phyloP scores from a whole-genome alignment of 2,797 vertebrate species.

The Capromys pilorides region DNA sequence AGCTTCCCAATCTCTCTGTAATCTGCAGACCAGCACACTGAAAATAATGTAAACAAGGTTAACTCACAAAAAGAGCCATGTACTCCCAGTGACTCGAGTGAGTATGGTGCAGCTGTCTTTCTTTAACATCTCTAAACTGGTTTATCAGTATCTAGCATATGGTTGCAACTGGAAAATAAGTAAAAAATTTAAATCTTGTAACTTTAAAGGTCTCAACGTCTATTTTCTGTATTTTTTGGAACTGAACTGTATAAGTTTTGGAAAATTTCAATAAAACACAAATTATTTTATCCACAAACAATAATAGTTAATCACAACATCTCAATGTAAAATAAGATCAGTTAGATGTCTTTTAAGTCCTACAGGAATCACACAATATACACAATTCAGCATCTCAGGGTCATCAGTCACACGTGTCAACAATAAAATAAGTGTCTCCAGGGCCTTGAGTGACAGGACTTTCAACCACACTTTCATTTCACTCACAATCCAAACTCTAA shows the following conservation, averaged over 20 bases:
- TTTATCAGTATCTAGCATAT: not conserved
- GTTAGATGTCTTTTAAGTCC: not conserved
- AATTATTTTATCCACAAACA: conserved; percentile 22
- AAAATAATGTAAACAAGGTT: conserved; percentile 66
- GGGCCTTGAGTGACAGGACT: conserved; percentile 50
- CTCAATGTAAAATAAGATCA: conserved; percentile 14
- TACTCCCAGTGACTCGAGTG: not conserved
- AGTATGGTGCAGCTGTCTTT: not conserved
- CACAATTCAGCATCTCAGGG: conserved; percentile 14
- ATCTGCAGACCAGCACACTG: conserved; percentile 57
- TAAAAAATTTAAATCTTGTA: not conserved
- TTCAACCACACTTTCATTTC: conserved; percentile 34
- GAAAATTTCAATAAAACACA: conserved; percentile 16
- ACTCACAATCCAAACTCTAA: conserved; percentile 60
- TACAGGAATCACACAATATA: conserved; percentile 11
- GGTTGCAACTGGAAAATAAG: conserved; percentile 36
- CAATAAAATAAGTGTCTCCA: conserved; percentile 48
- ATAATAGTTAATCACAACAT: not conserved
- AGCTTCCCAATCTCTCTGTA: conserved; percentile 68
- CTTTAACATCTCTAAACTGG: conserved; percentile 21
- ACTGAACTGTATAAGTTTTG: not conserved
- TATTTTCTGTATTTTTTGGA: not conserved
- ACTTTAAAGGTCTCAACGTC: not conserved
- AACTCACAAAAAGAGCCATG: conserved; percentile 55
- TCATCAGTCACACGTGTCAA: conserved; percentile 35